These are phyloP conservation scores for Alcedo atthis DNA, from an alignment of 2,797 vertebrate genomes.

Conservation along the genomic window DNA sequence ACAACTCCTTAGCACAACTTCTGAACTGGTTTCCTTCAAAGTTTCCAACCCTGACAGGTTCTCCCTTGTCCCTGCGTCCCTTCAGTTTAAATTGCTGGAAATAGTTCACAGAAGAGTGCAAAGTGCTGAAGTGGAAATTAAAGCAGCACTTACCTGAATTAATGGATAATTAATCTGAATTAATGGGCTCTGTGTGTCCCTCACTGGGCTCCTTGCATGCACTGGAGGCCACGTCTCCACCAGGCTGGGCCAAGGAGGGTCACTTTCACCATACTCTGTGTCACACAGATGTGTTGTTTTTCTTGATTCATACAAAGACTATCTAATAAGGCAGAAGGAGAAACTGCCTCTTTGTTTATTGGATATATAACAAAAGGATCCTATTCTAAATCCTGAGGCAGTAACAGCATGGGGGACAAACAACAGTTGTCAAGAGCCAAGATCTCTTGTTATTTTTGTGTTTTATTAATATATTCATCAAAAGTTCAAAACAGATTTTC, in stretches of 20 bases:
- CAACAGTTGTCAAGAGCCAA: background rate
- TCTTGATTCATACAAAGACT: background rate
- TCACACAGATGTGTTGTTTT: background rate
- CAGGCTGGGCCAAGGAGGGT: background rate
- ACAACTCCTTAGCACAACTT: background rate
- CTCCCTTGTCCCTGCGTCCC: rapidly evolving
- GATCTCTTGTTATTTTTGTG: rapidly evolving
- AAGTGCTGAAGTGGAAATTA: background rate
- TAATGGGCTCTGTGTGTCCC: background rate
- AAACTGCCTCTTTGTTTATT: constrained; percentile 32
- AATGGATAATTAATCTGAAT: background rate
- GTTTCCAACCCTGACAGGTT: background rate
- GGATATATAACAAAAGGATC: constrained; percentile 18
- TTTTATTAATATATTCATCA: background rate
- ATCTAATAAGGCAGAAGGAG: background rate
- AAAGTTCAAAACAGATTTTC: background rate
- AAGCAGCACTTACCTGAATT: background rate
- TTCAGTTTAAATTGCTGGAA: background rate
- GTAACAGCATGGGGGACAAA: background rate
- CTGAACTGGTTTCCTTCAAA: background rate
- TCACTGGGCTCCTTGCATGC: background rate
- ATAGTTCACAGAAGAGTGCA: background rate
- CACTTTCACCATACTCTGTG: rapidly evolving
- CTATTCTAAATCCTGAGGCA: background rate
- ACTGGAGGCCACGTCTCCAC: background rate